Evolutionary conservation across 1,140 invertebrate genomes (phyloP).

Genomic region (Bilobella aurantiaca): DNA sequence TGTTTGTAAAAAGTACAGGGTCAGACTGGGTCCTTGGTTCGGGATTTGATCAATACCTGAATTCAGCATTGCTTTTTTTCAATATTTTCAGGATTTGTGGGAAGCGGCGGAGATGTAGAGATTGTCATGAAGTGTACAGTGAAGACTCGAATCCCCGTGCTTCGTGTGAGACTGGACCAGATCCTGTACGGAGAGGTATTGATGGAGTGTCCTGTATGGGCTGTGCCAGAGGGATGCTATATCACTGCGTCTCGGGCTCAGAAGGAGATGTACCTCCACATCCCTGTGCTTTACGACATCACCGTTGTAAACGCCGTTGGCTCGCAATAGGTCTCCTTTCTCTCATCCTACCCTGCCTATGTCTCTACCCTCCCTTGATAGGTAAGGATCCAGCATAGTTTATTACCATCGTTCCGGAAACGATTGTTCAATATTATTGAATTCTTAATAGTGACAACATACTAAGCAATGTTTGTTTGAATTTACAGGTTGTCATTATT

Average conservation of each 20-base stretch:
- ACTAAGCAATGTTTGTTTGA: neutral
- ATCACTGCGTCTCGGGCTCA: slow-evolving; percentile 80
- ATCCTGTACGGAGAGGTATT: slow-evolving; percentile 66
- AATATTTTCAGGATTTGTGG: slow-evolving; percentile 25
- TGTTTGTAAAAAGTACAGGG: no score
- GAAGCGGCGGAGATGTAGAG: slow-evolving; percentile 33
- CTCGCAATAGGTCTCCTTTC: slow-evolving; percentile 72
- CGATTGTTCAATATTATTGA: neutral
- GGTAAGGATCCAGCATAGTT: no score
- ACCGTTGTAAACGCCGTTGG: slow-evolving; percentile 55
- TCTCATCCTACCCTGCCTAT: slow-evolving; percentile 80
- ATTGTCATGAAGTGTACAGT: slow-evolving; percentile 39
- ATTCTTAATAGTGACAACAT: neutral
- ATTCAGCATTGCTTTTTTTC: no score
- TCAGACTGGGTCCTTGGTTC: no score
- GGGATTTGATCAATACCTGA: no score
- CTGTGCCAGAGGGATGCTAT: slow-evolving; percentile 76
- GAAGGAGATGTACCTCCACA: slow-evolving; percentile 59
- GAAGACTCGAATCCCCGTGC: slow-evolving; percentile 40
- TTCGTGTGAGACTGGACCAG: slow-evolving; percentile 78
- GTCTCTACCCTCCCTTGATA: slow-evolving; percentile 68
- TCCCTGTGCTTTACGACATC: slow-evolving; percentile 61
- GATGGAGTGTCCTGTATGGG: slow-evolving; percentile 69
- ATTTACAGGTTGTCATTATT: slow-evolving; percentile 60
- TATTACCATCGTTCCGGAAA: no score